Conservation (phyloP, 2,888 invertebrate genomes). For the Andrena bicolor region DNA sequence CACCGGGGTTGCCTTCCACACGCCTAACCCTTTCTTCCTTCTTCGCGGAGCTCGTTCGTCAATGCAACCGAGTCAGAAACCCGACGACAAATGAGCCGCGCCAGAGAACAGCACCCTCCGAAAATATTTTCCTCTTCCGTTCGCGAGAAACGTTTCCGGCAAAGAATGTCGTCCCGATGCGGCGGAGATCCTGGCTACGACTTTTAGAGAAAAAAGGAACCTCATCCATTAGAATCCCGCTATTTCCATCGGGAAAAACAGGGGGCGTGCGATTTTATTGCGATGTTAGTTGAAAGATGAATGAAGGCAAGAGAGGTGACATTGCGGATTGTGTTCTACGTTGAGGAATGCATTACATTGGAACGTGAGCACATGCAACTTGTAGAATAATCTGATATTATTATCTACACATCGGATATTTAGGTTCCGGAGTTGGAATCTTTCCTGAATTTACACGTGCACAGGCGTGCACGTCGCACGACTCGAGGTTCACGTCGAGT, state of each 20-base stretch:
- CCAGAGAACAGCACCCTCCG: slow-evolving; percentile 54
- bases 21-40: slow-evolving; percentile 69
- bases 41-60: slow-evolving; percentile 76
- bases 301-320: background rate
- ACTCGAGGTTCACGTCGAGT: slow-evolving; percentile 61
- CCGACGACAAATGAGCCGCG: slow-evolving; percentile 77
- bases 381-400: slow-evolving; percentile 54
- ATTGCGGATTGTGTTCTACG: background rate
- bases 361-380: slow-evolving; percentile 26
- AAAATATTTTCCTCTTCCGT: slow-evolving; percentile 55
- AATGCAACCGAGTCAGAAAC: slow-evolving; percentile 77
- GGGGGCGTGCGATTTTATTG: background rate
- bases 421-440: slow-evolving; percentile 48
- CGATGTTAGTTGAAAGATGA: background rate
- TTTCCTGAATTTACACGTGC: slow-evolving; percentile 62
- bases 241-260: background rate
- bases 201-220: background rate
- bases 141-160: slow-evolving; percentile 55
- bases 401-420: slow-evolving; percentile 47
- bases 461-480: slow-evolving; percentile 48
- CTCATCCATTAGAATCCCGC: background rate
- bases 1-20: slow-evolving; percentile 41
- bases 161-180: slow-evolving; percentile 20
- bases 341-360: background rate
- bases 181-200: background rate